Conservation (phyloP, 2,888 invertebrate genomes). For the Drosophila merina region DNA sequence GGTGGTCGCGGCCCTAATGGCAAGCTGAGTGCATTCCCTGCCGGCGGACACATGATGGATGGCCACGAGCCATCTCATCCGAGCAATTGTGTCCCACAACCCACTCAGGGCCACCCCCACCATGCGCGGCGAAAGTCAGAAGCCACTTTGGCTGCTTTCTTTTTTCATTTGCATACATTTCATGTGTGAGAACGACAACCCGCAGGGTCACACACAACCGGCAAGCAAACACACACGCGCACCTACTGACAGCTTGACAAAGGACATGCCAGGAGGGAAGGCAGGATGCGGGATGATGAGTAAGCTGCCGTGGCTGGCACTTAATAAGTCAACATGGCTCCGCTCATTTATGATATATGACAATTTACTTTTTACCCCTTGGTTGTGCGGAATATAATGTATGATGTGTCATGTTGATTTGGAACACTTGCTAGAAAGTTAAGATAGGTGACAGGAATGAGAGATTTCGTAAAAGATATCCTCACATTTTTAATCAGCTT, state of each 20-base stretch:
- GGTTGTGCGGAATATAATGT: not conserved
- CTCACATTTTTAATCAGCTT: not conserved
- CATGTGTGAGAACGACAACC: slow-evolving; percentile 35
- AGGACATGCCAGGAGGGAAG: slow-evolving; percentile 31
- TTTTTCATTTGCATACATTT: slow-evolving; percentile 51
- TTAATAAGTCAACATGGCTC: slow-evolving; percentile 60
- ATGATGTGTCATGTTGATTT: not conserved
- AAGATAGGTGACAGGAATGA: not conserved
- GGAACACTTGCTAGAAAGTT: not conserved
- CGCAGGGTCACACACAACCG: slow-evolving; percentile 38
- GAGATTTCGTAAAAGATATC: not conserved
- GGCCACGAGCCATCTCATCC: slow-evolving; percentile 20
- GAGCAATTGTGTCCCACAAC: slow-evolving; percentile 11
- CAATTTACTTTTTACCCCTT: slow-evolving; percentile 31
- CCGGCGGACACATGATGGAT: slow-evolving; percentile 43
- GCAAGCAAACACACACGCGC: slow-evolving; percentile 5
- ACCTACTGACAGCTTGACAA: slow-evolving; percentile 43
- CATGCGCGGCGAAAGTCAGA: slow-evolving; percentile 15
- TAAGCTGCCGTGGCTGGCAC: slow-evolving; percentile 45
- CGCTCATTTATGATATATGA: slow-evolving; percentile 47
- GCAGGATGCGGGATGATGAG: slow-evolving; percentile 26
- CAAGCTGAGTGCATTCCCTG: slow-evolving; percentile 58
- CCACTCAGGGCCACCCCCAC: not conserved
- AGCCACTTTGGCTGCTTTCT: slow-evolving; percentile 28
- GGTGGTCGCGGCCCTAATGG: slow-evolving; percentile 39